Base-by-base conservation (phyloP, 2,113 vertebrate genomes). In the Microcebus lehilahytsara region DNA sequence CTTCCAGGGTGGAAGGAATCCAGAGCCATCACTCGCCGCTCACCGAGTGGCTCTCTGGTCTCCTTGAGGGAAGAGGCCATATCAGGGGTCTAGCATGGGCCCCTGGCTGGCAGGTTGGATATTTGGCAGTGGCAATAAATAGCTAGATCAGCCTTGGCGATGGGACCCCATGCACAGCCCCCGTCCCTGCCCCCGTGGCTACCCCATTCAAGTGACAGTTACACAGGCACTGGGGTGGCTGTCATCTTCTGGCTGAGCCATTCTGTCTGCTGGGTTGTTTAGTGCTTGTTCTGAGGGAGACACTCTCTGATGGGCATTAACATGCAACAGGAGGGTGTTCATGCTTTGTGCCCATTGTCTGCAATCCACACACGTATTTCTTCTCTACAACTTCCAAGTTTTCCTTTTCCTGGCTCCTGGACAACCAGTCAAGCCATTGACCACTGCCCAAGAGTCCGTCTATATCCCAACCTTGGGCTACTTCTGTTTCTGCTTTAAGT, bases 161-260 rank as follows among this genome's bases (percentile, higher is more conserved):
- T 4, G 64, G 25, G 34, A 42, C 46, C 1, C 14, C 32, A 4
- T 0, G 8, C n/a, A 5, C 3, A 19, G 58, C 34, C 51, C 60
- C 78, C 51, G 23, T 20, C 60, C 69, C 62, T 25, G 53, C 53
- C 64, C 14, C 27, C 0, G 0, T 6, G 64, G 12, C 56, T n/a
- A 10, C 46, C 20, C 46, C 74, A n/a, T 23, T 37, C 51, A 5
- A 37, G 11, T 3, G 11, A 7, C 30, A 40, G 4, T 25, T 13
- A 40, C 4, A 5, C 5, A 40, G 75, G 42, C 42, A 19, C 56
- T 42, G 7, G 3, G 1, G 19, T 2, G 25, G 58, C 46, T 34
- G 75, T 19, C 9, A 23, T 53, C 40, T 6, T 25, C 23, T 13
- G 40, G 46, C 91, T 16, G 53, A 64, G 80, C 42, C 40, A 23